Evolutionary conservation across 2,888 invertebrate species (phyloP).

Genomic region (Pyrocoelia pectoralis): DNA sequence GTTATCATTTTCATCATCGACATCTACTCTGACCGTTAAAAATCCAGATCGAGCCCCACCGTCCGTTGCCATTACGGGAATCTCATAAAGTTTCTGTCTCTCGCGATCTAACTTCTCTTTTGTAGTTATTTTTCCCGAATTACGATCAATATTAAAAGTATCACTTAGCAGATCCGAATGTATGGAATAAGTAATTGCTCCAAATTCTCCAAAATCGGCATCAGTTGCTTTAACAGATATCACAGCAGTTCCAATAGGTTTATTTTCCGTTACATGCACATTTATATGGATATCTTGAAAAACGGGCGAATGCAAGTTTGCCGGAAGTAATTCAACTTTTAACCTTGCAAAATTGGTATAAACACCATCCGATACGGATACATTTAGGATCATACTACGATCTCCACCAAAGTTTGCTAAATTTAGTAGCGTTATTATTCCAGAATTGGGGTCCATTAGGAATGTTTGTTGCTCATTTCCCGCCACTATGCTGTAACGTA

Average conservation of each 20-base stretch:
- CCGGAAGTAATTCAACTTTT: conserved; percentile 79
- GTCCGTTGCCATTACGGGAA: conserved; percentile 85
- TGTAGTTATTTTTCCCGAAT: conserved; percentile 75
- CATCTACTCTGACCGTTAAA: conserved; percentile 78
- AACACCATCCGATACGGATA: conserved; percentile 95
- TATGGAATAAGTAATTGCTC: conserved; percentile 78
- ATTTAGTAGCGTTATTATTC: conserved; percentile 75
- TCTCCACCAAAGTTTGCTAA: conserved; percentile 76
- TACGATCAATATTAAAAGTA: conserved; percentile 76
- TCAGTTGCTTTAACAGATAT: conserved; percentile 80
- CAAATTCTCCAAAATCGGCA: conserved; percentile 81
- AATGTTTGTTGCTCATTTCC: conserved; percentile 83
- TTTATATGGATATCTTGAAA: conserved; percentile 82
- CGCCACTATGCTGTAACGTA: conserved; percentile 83
- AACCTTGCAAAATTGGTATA: conserved; percentile 88
- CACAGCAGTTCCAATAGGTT: conserved; percentile 76
- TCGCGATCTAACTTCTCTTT: conserved; percentile 75
- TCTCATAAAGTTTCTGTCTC: conserved; percentile 71
- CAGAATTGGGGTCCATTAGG: conserved; percentile 67
- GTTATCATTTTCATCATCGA: conserved; percentile 86
- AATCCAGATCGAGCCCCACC: conserved; percentile 81
- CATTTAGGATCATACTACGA: conserved; percentile 77
- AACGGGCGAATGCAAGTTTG: conserved; percentile 80
- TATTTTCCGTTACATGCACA: conserved; percentile 83
- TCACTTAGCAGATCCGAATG: conserved; percentile 77